Base-by-base conservation (phyloP, 2,888 invertebrate genomes). In the Ariolimax columbianus region DNA sequence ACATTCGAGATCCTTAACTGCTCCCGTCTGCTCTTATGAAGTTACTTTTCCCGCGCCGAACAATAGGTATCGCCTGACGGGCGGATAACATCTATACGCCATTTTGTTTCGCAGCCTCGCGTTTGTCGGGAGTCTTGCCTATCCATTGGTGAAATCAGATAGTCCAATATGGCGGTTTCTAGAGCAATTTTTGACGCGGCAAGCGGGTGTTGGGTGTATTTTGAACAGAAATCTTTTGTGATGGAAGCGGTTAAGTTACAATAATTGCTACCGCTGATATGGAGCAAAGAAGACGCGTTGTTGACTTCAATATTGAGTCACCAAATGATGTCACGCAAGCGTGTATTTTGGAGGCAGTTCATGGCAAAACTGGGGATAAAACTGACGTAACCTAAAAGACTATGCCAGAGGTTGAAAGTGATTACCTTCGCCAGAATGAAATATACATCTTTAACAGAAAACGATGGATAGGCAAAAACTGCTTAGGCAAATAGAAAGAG, bases 61-160 rank as follows among this genome's bases (percentile, higher is more conserved):
- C 82, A 40, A 40, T 47, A 19, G 33, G 82, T 82, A 82, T 82
- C 82, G 38, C 17, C 59, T 82, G 73, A 82, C 82, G 3, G 0
- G 14, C 4, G 38, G 55, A 51, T 51, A 82, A 47, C 59, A 82
- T 82, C 82, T 70, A 59, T 73, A 51, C 82, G 59, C 73, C 82
- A 82, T 82, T 82, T 82, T 82, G 82, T 82, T 72, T 40, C 36
- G 26, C 55, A 59, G 82, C 17, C 55, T 59, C 55, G 73, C 26
- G 47, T 19, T 59, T 30, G 59, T 59, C 55, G 51, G 73, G 30
- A 19, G 40, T 17, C 33, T 14, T 23, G 51, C 26, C 33, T 82
- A 82, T 82, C 82, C 72, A 59, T 59, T 47, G 70, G 40, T 51
- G 82, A 59, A 82, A 82, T 82, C 82, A 14, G 82, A 82, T 82